Evolutionary conservation across 2,113 vertebrate genomes (phyloP).

Genomic region (Nasalis larvatus): DNA sequence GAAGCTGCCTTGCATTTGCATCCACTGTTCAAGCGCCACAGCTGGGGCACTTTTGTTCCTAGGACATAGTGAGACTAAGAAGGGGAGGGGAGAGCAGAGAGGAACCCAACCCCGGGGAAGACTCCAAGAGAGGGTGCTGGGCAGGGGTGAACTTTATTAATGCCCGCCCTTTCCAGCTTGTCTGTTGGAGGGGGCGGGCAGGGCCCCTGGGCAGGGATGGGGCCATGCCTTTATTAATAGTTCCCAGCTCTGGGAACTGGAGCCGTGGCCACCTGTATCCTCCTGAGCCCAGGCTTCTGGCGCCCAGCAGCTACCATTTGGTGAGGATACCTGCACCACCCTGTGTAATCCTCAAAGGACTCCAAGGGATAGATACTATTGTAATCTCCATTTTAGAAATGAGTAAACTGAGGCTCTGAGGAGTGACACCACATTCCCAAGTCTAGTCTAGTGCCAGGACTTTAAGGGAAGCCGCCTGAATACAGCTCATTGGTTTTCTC

Average conservation of each 20-base stretch:
- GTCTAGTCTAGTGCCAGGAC: background rate
- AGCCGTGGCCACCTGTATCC: background rate
- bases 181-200: background rate
- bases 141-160: background rate
- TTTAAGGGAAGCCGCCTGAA: background rate
- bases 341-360: background rate
- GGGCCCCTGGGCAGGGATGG: background rate
- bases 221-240: background rate
- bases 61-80: background rate
- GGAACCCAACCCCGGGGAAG: background rate
- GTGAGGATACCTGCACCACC: background rate
- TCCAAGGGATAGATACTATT: no score
- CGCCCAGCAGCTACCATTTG: background rate
- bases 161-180: background rate
- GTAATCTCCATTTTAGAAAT: background rate
- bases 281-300: background rate
- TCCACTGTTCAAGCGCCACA: conserved; percentile 22
- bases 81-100: background rate
- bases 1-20: background rate
- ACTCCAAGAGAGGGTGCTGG: background rate
- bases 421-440: background rate
- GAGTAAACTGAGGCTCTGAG: conserved; percentile 20
- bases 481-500: background rate
- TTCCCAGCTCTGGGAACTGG: background rate
- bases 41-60: conserved; percentile 72